phyloP scores from a whole-genome alignment of 2,113 vertebrate genomes.

The Hyla sarda region DNA sequence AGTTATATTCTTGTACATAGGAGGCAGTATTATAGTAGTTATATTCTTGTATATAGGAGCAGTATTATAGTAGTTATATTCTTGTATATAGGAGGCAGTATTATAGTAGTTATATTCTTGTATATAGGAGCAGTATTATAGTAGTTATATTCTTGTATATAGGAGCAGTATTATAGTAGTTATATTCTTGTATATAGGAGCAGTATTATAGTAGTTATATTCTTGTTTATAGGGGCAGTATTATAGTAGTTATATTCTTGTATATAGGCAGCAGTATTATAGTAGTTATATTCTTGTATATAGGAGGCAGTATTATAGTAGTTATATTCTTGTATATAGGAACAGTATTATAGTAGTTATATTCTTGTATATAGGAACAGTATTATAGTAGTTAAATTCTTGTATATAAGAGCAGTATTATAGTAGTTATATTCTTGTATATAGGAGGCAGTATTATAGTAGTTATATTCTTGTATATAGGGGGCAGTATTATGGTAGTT shows the following conservation, averaged over 20 bases:
- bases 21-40: too few species aligned
- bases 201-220: not conserved
- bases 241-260: conserved; percentile 1
- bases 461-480: not conserved
- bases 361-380: too few species aligned
- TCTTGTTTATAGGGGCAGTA: not conserved
- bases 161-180: too few species aligned
- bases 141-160: too few species aligned
- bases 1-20: not conserved
- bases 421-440: too few species aligned
- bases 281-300: not conserved
- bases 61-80: too few species aligned
- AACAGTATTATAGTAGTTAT: too few species aligned
- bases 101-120: not conserved
- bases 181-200: not conserved
- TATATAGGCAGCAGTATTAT: not conserved
- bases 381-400: too few species aligned
- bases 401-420: too few species aligned
- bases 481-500: not conserved
- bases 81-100: too few species aligned
- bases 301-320: not conserved
- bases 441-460: not conserved
- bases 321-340: too few species aligned
- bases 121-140: not conserved
- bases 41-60: too few species aligned